Evolutionary conservation across 2,888 invertebrate species (phyloP).

Genomic region (Diarsia brunnea): DNA sequence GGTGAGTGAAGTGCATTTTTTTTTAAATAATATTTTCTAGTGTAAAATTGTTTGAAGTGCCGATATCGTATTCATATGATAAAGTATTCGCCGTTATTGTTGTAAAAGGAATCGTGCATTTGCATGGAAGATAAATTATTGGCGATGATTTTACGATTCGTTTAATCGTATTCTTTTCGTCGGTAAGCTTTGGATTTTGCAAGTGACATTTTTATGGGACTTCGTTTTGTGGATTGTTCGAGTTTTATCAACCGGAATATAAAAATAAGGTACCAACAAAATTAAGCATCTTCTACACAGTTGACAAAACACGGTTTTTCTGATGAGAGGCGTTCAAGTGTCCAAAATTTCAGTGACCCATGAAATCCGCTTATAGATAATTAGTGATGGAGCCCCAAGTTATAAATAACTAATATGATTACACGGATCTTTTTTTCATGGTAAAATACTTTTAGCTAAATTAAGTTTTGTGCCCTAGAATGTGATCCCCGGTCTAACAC

Average conservation of each 20-base stretch:
- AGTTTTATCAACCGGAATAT: slow-evolving; percentile 39
- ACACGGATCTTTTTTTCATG: slow-evolving; percentile 36
- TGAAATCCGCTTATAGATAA: slow-evolving; percentile 60
- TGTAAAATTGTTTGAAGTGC: slow-evolving; percentile 65
- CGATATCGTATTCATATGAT: slow-evolving; percentile 35
- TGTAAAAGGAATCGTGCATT: slow-evolving; percentile 58
- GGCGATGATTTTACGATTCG: slow-evolving; percentile 61
- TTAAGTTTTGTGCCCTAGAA: slow-evolving; percentile 20
- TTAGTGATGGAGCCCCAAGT: slow-evolving; percentile 45
- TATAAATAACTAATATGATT: slow-evolving; percentile 55
- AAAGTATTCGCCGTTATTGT: slow-evolving; percentile 52
- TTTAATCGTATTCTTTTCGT: slow-evolving; percentile 54
- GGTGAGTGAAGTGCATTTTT: slow-evolving; percentile 78
- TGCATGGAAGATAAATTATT: slow-evolving; percentile 59
- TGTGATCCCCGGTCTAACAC: neutral
- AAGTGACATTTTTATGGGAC: slow-evolving; percentile 51
- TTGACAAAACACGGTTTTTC: slow-evolving; percentile 33
- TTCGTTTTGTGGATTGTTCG: slow-evolving; percentile 29
- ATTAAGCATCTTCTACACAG: slow-evolving; percentile 28
- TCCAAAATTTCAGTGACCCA: slow-evolving; percentile 67
- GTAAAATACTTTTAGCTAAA: slow-evolving; percentile 45
- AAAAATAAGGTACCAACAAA: slow-evolving; percentile 50
- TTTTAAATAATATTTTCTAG: slow-evolving; percentile 46
- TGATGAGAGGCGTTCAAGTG: slow-evolving; percentile 62
- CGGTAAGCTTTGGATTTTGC: slow-evolving; percentile 61